Evolutionary conservation across 2,888 invertebrate genomes (phyloP).

Genomic region (Agriotes lineatus): DNA sequence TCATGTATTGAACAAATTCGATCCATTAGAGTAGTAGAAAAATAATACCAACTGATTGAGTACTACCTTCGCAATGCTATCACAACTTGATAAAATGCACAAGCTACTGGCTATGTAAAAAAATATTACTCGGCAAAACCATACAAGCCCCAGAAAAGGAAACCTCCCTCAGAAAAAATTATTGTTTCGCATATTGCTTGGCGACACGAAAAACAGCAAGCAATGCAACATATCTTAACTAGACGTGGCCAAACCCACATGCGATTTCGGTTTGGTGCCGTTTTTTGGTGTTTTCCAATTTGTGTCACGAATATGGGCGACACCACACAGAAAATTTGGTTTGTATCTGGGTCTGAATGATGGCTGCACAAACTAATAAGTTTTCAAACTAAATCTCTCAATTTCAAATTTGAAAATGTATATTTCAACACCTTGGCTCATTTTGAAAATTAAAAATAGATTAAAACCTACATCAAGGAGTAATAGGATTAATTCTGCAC

Average conservation of each 20-base stretch:
- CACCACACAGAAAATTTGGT: neutral
- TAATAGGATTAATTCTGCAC: no score
- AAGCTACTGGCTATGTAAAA: conserved; percentile 33
- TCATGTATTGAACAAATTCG: conserved; percentile 41
- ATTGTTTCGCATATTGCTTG: conserved; percentile 54
- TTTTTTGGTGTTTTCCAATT: conserved; percentile 2
- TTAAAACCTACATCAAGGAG: no score
- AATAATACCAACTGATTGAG: conserved; percentile 54
- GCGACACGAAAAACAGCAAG: conserved; percentile 34
- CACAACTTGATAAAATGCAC: conserved; percentile 34
- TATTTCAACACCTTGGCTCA: no score
- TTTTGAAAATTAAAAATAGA: no score
- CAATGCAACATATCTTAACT: conserved; percentile 3
- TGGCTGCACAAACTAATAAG: no score
- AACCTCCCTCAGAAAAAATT: conserved; percentile 15
- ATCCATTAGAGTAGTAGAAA: conserved; percentile 51
- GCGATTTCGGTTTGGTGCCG: conserved; percentile 4
- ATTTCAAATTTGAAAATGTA: no score
- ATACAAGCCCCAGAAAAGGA: conserved; percentile 1
- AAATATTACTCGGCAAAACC: conserved; percentile 7
- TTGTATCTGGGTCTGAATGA: conserved; percentile 8
- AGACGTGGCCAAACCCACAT: conserved; percentile 14
- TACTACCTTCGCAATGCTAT: conserved; percentile 33
- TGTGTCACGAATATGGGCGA: neutral
- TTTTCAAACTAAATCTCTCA: no score